Base-by-base conservation (phyloP, 2,113 vertebrate genomes). In the Dendropsophus ebraccatus region DNA sequence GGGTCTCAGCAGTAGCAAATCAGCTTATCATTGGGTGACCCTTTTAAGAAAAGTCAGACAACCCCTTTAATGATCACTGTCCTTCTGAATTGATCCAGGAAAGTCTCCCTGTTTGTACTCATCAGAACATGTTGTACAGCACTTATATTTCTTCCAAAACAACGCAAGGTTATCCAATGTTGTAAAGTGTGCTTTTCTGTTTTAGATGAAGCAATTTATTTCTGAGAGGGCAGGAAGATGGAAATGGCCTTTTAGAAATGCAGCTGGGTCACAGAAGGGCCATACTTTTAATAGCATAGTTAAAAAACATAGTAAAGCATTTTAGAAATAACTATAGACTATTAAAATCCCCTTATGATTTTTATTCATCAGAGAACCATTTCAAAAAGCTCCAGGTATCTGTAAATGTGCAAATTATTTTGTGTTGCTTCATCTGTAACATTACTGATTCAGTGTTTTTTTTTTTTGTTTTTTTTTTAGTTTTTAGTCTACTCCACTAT, bases 171-270 rank as follows among this genome's bases (percentile, higher is more conserved):
- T 82, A 82, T 70, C 25, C 13, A 72, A 37, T 47, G 80, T 65
- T 19, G 28, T 81, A 49, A 81, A 81, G 52, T 82, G 45, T 69
- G 62, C 67, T 82, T 82, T 70, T 30, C 62, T 72, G 19, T 50
- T 50, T 54, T 52, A 72, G 65, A 82, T 52, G 49, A 72, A 82
- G 47, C 65, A 82, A 82, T 72, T 82, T 82, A 50, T 82, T 70
- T 30, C 65, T 21, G 50, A 70, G 81, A 70, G 23, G 13, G 30
- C 17, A 32, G 19, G 30, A 23, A 82, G 49, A 54, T 35, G 49
- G 49, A 82, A 82, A 52, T 41, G 41, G 47, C 28, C 81, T 72
- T 28, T 82, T 54, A 70, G 17, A 82, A 72, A 49, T 45, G 81
- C 5, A 5, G 16, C 30, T 65, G 65, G 81, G 81, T 82, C 65